These are phyloP conservation scores for Megaustenia siamemsis DNA, from an alignment of 2,888 invertebrate genomes.

Conservation along the genomic window DNA sequence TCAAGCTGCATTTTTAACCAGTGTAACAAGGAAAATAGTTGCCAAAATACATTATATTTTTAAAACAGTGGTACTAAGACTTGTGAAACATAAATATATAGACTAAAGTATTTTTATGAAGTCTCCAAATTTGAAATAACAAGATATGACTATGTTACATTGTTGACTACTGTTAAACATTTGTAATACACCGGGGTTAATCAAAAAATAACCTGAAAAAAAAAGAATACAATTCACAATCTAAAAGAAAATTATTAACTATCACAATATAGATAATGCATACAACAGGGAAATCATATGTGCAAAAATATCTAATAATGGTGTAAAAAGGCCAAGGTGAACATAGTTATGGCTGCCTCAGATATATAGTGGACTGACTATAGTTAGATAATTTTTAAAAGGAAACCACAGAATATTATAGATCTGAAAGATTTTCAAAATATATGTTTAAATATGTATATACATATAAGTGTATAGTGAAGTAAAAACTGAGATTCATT, in stretches of 20 bases:
- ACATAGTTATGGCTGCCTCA: not conserved
- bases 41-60: too few species aligned
- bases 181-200: not conserved
- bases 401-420: not conserved
- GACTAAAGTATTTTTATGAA: too few species aligned
- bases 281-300: not conserved
- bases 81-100: too few species aligned
- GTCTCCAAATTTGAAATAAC: too few species aligned
- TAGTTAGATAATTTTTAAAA: not conserved
- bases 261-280: not conserved
- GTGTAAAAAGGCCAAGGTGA: not conserved
- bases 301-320: slow-evolving; percentile 1
- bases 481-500: not conserved
- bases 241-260: not conserved
- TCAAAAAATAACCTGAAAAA: not conserved
- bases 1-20: too few species aligned
- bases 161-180: too few species aligned
- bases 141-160: too few species aligned
- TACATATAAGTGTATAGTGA: not conserved
- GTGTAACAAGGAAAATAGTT: too few species aligned
- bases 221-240: not conserved
- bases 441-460: not conserved
- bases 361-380: not conserved
- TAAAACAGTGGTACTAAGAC: too few species aligned
- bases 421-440: not conserved